Evolutionary conservation across 2,888 invertebrate species (phyloP), one percentile per base, ranked within the genome.

Genomic region (Bruchidius siliquastri): DNA sequence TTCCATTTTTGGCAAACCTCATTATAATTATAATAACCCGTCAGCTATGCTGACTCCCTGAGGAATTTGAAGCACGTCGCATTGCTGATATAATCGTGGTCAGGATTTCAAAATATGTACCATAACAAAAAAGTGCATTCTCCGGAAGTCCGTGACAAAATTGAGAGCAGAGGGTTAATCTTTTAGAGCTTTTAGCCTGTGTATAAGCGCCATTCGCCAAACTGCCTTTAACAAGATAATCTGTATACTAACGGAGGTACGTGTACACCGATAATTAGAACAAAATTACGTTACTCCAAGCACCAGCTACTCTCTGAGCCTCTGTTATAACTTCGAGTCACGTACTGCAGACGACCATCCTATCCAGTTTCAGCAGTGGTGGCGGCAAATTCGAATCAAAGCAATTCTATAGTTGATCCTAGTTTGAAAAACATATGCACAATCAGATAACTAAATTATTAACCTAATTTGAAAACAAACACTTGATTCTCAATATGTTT

Each of bases 251-350:
- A 49, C 49, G 49, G 8, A 49, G 49, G 49, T 49, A 49, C 49
- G 49, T 49, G 49, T 49, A 49, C 49, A 49, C 49, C 49, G 49
- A 68, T 68, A 22, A 68, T 68, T 68, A 68, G 68, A 68, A 20
- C 68, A 68, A 68, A 68, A 68, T 68, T 68, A 21, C 68, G 22
- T 68, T 68, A 21, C 18, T 68, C 68, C 4, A n/a, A 68, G 68
- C 68, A 10, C 20, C 22, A 68, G 21, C 18, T 68, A 49, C 49
- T 49, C 49, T 3, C 49, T 49, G 49, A 49, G 49, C 49, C 49
- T 49, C 49, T 49, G 3, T 49, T 49, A 13, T 49, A 49, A 18
- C 13, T 49, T 49, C 49, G 10, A 18, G 49, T 49, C 49, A 49
- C 49, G 49, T 49, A 13, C 18, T 13, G 18, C 49, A 13, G 49